A percentile compares a stretch with the other conserved stretches of the same genome.
Evolutionary conservation across 2,797 vertebrate genomes (phyloP).

Genomic region (Eleutherodactylus coqui): DNA sequence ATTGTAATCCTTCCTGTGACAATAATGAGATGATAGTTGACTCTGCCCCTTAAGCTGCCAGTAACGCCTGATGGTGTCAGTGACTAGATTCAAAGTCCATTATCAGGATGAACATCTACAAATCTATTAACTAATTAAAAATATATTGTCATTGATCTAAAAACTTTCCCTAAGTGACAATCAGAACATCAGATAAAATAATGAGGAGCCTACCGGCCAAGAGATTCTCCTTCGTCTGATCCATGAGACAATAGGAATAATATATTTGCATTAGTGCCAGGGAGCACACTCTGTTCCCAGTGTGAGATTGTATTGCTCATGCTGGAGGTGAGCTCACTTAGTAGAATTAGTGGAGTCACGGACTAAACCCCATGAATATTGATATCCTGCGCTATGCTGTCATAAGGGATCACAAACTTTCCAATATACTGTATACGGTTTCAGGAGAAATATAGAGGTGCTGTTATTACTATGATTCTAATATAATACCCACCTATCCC

Average conservation of each 20-base stretch:
- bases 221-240: neutral
- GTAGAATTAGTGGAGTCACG: neutral
- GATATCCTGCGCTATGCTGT: neutral
- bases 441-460: neutral
- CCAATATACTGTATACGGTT: neutral
- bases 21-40: no score
- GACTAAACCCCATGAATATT: neutral
- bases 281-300: conserved; percentile 4
- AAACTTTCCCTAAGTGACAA: neutral
- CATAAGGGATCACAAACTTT: neutral
- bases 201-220: neutral
- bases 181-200: neutral
- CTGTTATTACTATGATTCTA: neutral
- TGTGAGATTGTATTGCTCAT: neutral
- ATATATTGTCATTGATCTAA: no score
- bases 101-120: neutral
- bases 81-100: neutral
- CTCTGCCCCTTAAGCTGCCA: no score
- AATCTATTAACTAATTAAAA: conserved; percentile 2
- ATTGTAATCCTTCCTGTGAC: neutral
- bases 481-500: neutral
- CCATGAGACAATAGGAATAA: neutral
- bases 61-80: neutral
- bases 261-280: neutral
- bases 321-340: neutral